Evolutionary conservation across 1,140 invertebrate genomes (phyloP), one percentile per base, ranked within the genome.

Genomic region (Asobara japonica): DNA sequence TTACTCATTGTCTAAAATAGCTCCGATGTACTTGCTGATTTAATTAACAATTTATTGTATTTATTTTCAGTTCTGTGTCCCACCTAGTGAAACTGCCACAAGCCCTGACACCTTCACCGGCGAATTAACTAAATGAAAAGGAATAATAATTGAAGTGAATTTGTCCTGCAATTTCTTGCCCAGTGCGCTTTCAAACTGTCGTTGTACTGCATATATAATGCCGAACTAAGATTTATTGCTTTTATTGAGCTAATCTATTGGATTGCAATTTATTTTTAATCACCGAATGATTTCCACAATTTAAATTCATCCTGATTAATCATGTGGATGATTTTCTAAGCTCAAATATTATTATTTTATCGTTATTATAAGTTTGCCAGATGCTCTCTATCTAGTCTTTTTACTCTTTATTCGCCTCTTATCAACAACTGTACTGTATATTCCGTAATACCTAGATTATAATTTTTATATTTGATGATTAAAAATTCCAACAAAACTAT

Each of bases 131-230:
- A 72, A 65, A 65, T 75, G 65, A 41, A 76, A 77, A 77, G 68
- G 77, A 79, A 78, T 77, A 78, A 79, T 78, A 80, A 75, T 75
- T 45, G 62, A 73, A 61, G 74, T 66, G 78, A 73, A 45, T 80
- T 78, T 66, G 78, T 82, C 82, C 79, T 81, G 78, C 20, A 84
- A 80, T 78, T 84, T 84, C 84, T 85, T 85, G 84, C 51, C 83
- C 82, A 84, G 78, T 84, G 82, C 82, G 83, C 82, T 84, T 84
- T 83, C 84, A 81, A n/a, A 76, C 78, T 76, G 78, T 82, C 78
- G 77, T 83, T 76, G 76, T 78, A 77, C 74, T 76, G 81, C 79
- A 76, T 80, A 74, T 78, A 77, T 51, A 74, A 77, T 56, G 51
- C 51, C 51, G 51, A 56, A 56, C 25, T 72, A 65, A 29, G 30